Percentiles rank a stretch among this genome's conserved stretches.
Evolutionary conservation across 37 sponge, comb jelly and placozoan genomes (phyloP).

Genomic region (Dysidea cf. avara): DNA sequence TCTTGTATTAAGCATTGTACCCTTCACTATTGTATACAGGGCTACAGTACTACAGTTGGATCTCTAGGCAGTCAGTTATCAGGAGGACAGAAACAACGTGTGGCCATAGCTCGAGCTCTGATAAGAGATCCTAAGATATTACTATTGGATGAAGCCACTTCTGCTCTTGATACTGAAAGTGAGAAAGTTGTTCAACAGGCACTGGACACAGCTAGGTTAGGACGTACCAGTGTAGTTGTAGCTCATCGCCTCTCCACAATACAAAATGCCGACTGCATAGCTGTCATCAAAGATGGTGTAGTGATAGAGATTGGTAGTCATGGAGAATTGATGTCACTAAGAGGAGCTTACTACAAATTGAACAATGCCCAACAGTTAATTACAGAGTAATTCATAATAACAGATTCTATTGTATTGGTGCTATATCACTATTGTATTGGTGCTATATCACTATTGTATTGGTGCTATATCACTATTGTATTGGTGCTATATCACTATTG

Average conservation of each 20-base stretch:
- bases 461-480: too few species aligned
- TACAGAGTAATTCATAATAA: too few species aligned
- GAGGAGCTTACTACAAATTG: constrained; percentile 67
- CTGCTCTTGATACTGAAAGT: too few species aligned
- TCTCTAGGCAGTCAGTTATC: constrained; percentile 80
- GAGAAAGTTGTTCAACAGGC: constrained; percentile 84
- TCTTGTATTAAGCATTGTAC: too few species aligned
- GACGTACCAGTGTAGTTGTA: constrained; percentile 71
- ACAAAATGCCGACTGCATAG: constrained; percentile 74
- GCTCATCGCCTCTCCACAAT: constrained; percentile 82
- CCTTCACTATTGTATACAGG: constrained; percentile 52
- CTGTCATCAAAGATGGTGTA: constrained; percentile 54
- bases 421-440: too few species aligned
- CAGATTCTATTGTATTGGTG: too few species aligned
- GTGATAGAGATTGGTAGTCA: constrained; percentile 66
- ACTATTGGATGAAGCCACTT: too few species aligned
- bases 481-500: too few species aligned
- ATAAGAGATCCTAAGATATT: too few species aligned
- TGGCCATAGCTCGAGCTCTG: too few species aligned
- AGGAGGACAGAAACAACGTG: too few species aligned
- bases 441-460: too few species aligned
- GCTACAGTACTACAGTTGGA: constrained; percentile 72
- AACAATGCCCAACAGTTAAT: constrained; percentile 35
- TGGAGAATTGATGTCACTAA: constrained; percentile 28
- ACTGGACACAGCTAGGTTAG: constrained; percentile 77